Evolutionary conservation across 2,113 vertebrate genomes (phyloP), one percentile per base, ranked within the genome.

Genomic region (Charadrius vociferus): DNA sequence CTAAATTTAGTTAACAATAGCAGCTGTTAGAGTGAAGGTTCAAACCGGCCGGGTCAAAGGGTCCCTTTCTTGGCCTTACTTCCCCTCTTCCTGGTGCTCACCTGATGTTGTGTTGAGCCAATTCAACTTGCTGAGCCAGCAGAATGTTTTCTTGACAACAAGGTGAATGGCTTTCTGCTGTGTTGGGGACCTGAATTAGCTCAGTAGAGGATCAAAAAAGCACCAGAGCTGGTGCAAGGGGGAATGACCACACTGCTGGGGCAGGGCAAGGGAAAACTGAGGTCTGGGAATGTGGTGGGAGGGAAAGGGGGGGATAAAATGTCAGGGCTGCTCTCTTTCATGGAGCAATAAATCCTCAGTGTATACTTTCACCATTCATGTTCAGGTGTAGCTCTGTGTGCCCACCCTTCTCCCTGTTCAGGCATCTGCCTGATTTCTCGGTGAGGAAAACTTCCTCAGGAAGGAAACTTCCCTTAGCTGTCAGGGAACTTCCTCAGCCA

Each of bases 1-100:
- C 89, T 94, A 96, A 95, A 95, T 96, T 95, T 96, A 96, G 93
- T 61, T 85, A 90, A 96, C 94, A 93, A 92, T 94, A 87, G 73
- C 91, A 95, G 84, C 73, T 89, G 81, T 71, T 78, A 30, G 13
- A 79, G 30, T 59, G 84, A 81, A 63, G 39, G 81, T 80, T 93
- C 65, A 81, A 41, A 72, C 34, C 52, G 89, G 34, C 15, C 5
- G 1, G 56, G 77, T 79, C 77, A 93, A 71, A 78, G 55, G 18
- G 39, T 39, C 49, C 65, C 39, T 91, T 92, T 90, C 82, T 63
- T 63, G 68, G 26, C 86, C 89, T 93, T 41, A 63, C 52, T 78
- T 87, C 77, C 80, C 68, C 41, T 91, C 65, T 94, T 87, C 83
- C 65, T 56, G 37, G 19, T 72, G 74, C 70, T 95, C 89, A 93